phyloP scores from a whole-genome alignment of 2,797 vertebrate genomes.

The Sebastes baramenuke region DNA sequence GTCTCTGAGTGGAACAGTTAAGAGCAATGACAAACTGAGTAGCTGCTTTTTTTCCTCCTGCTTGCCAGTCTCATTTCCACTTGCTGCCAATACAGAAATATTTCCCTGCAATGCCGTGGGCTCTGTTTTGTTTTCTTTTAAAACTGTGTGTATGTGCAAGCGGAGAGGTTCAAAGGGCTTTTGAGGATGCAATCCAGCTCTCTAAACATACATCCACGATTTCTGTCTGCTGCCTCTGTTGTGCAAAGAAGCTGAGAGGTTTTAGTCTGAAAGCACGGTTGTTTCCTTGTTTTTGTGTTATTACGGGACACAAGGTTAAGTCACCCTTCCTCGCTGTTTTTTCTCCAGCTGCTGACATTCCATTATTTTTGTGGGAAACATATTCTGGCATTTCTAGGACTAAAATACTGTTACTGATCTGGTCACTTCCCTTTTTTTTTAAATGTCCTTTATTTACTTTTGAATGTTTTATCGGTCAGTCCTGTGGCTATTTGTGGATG shows the following conservation, averaged over 20 bases:
- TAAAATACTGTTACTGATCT: slow-evolving; percentile 15
- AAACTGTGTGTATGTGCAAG: slow-evolving; percentile 30
- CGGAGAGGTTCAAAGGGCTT: slow-evolving; percentile 45
- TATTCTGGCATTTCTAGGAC: neutral
- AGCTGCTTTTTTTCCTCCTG: slow-evolving; percentile 4
- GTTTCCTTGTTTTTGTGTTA: slow-evolving; percentile 39
- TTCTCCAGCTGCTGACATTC: slow-evolving; percentile 2
- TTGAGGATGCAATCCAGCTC: slow-evolving; percentile 37
- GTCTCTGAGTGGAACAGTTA: slow-evolving; percentile 36
- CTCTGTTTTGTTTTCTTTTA: slow-evolving; percentile 36
- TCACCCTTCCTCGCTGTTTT: slow-evolving; percentile 6
- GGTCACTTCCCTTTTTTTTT: neutral
- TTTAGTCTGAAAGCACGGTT: slow-evolving; percentile 29
- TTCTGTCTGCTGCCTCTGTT: slow-evolving; percentile 15
- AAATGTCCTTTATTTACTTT: slow-evolving; percentile 4
- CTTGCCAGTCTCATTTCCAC: slow-evolving; percentile 22
- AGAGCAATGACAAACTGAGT: slow-evolving; percentile 40
- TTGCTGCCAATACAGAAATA: slow-evolving; percentile 16
- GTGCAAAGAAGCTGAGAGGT: slow-evolving; percentile 15
- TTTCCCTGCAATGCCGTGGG: slow-evolving; percentile 41
- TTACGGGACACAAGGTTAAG: slow-evolving; percentile 34
- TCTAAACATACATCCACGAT: slow-evolving; percentile 22
- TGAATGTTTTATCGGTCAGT: neutral
- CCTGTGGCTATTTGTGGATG: neutral
- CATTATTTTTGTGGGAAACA: slow-evolving; percentile 18